Evolutionary conservation across 2,888 invertebrate species (phyloP), one percentile per base, ranked within the genome.

Genomic region (Euclidia mi): DNA sequence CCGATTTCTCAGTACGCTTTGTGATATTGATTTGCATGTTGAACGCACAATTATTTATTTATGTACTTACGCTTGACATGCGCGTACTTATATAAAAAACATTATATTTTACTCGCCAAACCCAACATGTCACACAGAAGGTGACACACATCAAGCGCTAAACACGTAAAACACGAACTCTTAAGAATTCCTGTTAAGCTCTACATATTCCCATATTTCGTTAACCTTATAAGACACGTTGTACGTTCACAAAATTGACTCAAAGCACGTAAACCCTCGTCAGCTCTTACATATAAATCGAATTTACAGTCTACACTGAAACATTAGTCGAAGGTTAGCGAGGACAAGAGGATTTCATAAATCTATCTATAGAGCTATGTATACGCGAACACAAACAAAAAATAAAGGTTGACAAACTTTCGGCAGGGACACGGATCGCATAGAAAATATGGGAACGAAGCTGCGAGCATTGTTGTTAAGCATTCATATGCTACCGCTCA

Each of bases 371-470:
- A 55, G 31, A 47, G 52, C 20, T 25, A 66, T 61, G 67, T 73
- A 67, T 77, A 82, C 82, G 81, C 79, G 79, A 84, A 84, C 82
- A 82, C 83, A 81, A 75, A 91, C 84, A 91, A 92, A 91, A 92
- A 92, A 90, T 84, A 85, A 87, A 92, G 91, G 94, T 93, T 94
- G 92, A 91, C 92, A 93, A 94, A 93, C 94, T 94, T 94, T 92
- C 85, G 89, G 91, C 79, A 82, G 84, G 78, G 86, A 91, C 93
- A 93, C 85, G 89, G 88, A 76, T 71, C 87, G 93, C 89, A 93
- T 93, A 93, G 92, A 89, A 90, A 93, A 89, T 91, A 90, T 89
- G 88, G 86, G 90, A 89, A 84, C 88, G 86, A 85, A 82, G 83
- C 81, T 82, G 81, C 70, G 86, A 84, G 85, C 83, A 90, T 90